Evolutionary conservation across 2,888 invertebrate genomes (phyloP), one percentile per base, ranked within the genome.

Genomic region (Panzeria rudis): DNA sequence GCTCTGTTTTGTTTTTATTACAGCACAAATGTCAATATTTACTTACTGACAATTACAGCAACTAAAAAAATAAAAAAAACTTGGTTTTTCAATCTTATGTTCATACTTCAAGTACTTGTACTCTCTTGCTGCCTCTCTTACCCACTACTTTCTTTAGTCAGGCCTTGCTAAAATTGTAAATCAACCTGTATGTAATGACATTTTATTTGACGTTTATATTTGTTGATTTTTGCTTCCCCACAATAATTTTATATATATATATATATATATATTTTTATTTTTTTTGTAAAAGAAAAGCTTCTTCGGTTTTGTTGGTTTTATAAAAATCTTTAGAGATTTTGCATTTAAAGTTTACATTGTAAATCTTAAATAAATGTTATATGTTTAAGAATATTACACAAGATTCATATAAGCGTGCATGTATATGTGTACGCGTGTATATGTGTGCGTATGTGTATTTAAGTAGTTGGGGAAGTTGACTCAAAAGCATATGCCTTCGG

Each of bases 21-120:
- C 71, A 80, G 66, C 50, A 62, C 35, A 82, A 78, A 83, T 81
- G 87, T 86, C 86, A 87, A 87, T 84, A 87, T 87, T 86, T 83
- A 72, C 80, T 83, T 83, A 83, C 56, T 83, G 77, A 77, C 84
- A 87, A 87, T 86, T 87, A 85, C 82, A 75, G 73, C 61, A 84
- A 78, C 61, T 54, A 72, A 8, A 29, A 25, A 54, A 54, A 35
- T 23, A 62, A 47, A n/a, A n/a, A 62, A 59, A 20, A 20, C 61
- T 81, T 52, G 23, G n/a, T 35, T 68, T 23, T 61, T 15, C 23
- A 66, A 69, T 59, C 56, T 78, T 41, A 20, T 25, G 3, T 62
- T 25, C 5, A 8, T 25, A 9, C 3, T 61, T 32, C 5, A 38
- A 9, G 25, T 29, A 7, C 6, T 64, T 54, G 7, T 52, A 29